These are phyloP conservation scores for Scalopus aquaticus DNA, from an alignment of 2,113 vertebrate species.

Conservation along the genomic window DNA sequence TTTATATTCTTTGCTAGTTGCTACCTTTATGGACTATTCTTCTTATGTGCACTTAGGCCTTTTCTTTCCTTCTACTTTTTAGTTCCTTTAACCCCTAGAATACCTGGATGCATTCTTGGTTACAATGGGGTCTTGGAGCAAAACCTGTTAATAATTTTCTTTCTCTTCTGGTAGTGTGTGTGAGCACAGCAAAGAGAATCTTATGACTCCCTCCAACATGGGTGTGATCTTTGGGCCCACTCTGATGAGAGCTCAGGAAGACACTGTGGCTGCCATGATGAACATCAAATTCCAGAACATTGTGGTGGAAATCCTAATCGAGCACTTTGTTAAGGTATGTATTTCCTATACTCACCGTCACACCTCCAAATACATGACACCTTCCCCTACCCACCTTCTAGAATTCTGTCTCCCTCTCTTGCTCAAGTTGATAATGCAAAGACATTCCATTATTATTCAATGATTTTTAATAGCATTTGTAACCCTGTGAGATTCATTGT, in stretches of 20 bases:
- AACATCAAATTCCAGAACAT: slow-evolving; percentile 99
- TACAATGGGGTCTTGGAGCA: not conserved
- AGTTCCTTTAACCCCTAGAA: not conserved
- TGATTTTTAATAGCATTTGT: not conserved
- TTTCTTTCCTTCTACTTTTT: not conserved
- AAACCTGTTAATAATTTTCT: slow-evolving; percentile 21
- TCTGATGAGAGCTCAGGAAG: slow-evolving; percentile 95
- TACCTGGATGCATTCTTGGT: not conserved
- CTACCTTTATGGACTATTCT: not conserved
- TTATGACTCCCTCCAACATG: slow-evolving; percentile 97
- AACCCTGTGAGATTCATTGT: slow-evolving; percentile 9
- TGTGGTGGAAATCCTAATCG: slow-evolving; percentile 96
- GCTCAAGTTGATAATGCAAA: slow-evolving; percentile 10
- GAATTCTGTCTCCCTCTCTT: not conserved
- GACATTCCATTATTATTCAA: not conserved
- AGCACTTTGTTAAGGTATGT: slow-evolving; percentile 93
- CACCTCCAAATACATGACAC: not conserved
- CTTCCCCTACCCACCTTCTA: not conserved
- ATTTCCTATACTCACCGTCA: not conserved
- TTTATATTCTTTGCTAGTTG: not conserved
- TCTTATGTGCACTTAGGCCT: not conserved
- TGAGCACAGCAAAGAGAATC: slow-evolving; percentile 93
- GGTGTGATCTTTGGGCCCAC: slow-evolving; percentile 98
- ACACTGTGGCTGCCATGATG: slow-evolving; percentile 98
- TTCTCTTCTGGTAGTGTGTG: slow-evolving; percentile 88